A percentile compares a stretch with the other conserved stretches of the same genome.
Conservation (phyloP, 2,888 invertebrate species). For the Diplolepis rosae region DNA sequence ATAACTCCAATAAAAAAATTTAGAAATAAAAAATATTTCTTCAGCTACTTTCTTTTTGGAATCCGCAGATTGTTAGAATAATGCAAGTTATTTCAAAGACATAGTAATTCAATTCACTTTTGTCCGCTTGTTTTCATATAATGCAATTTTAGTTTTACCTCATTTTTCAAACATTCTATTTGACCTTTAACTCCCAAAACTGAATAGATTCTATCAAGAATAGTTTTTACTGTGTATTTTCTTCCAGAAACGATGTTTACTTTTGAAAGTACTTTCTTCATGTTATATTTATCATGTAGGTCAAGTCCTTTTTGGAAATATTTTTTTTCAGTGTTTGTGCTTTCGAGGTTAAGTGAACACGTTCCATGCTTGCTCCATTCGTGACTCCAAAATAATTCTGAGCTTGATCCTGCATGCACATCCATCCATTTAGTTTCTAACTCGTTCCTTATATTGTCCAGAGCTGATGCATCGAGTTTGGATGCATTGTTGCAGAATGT, state of each 20-base stretch:
- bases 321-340: not conserved
- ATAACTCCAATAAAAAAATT: too few species aligned
- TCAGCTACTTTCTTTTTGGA: too few species aligned
- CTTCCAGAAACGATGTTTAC: not conserved
- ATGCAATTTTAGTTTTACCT: not conserved
- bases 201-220: not conserved
- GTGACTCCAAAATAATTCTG: constrained; percentile 74
- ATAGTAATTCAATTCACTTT: too few species aligned
- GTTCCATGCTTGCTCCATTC: constrained; percentile 15
- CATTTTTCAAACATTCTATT: not conserved
- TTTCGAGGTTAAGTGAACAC: not conserved
- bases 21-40: too few species aligned
- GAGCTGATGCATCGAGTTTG: constrained; percentile 54
- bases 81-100: too few species aligned
- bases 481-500: not conserved
- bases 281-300: not conserved
- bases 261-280: not conserved
- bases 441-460: constrained; percentile 77
- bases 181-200: not conserved
- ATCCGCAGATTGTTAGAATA: too few species aligned
- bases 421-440: constrained; percentile 82
- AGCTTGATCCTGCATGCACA: constrained; percentile 77
- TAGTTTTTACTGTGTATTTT: not conserved
- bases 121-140: too few species aligned
- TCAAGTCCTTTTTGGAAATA: constrained; percentile 3